Evolutionary conservation across 2,888 invertebrate species (phyloP), one percentile per base, ranked within the genome.

Genomic region (Itoplectis maculator): DNA sequence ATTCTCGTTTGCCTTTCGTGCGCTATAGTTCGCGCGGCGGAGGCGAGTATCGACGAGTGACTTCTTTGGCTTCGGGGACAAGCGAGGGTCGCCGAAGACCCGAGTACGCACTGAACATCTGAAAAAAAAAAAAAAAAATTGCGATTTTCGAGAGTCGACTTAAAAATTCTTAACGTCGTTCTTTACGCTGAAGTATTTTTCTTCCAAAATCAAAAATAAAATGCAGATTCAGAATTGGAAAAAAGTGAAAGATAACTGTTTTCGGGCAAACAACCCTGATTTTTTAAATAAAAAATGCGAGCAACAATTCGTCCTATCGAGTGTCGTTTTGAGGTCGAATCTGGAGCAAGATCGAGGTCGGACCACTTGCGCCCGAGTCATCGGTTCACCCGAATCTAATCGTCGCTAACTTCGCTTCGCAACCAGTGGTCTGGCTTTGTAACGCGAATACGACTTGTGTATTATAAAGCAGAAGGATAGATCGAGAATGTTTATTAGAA

Each of bases 61-160:
- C 88, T 89, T 90, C 84, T 90, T 86, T 87, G 91, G 91, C 91
- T 91, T 91, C 91, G 86, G 87, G 89, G 88, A 89, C 88, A 88
- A 89, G 88, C 89, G 89, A 89, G 90, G 90, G 89, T 90, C 89
- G 88, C 86, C 84, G 89, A 91, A 90, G 91, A 91, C 91, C 90
- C 88, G 88, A 87, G n/a, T n/a, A n/a, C n/a, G n/a, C n/a, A n/a
- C n/a, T n/a, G n/a, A n/a, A n/a, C n/a, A n/a, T n/a, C n/a, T n/a
- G n/a, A n/a, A n/a, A n/a, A n/a, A n/a, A n/a, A n/a, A n/a, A n/a
- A n/a, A n/a, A n/a, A n/a, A n/a, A n/a, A n/a, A n/a, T n/a, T n/a
- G n/a, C n/a, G n/a, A n/a, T n/a, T n/a, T n/a, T n/a, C n/a, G n/a
- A n/a, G n/a, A n/a, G n/a, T n/a, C n/a, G n/a, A n/a, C n/a, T n/a